Evolutionary conservation across 2,113 vertebrate genomes (phyloP), one percentile per base, ranked within the genome.

Genomic region (Lophochroa leadbeateri): DNA sequence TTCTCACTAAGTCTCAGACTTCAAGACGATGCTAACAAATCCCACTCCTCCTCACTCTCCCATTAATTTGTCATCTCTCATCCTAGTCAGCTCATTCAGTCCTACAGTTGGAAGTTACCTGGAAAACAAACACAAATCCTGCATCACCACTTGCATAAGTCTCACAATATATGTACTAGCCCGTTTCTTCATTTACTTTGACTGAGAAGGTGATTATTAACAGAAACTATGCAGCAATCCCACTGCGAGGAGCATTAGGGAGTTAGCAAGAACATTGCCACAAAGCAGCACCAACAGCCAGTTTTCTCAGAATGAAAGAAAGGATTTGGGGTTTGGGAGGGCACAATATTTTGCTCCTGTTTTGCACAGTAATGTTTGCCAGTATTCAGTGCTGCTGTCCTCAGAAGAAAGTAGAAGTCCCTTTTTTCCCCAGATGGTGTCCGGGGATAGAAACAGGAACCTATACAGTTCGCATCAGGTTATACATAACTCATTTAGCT

Each of bases 81-180:
- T 7, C 39, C 55, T 58, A 83, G 33, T 52, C 67, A 92, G 46
- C 20, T 97, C 13, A 39, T 31, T 90, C 53, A 53, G 8, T 28
- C n/a, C 28, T 35, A 60, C 14, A 37, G 58, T 44, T 49, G 37
- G n/a, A 71, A 88, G 7, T 29, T 46, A 67, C n/a, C 16, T n/a
- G 23, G 63, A 88, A 95, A 88, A 88, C 29, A 94, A 67, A 6
- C 58, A 28, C 37, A 86, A 49, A 76, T 41, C 58, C 50, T 72
- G 18, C n/a, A 43, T 35, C 49, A 75, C 11, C 44, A 60, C 1
- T 3, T 60, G 18, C 6, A 0, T 16, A 76, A 79, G 8, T 41
- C 63, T 77, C 44, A 31, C 13, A 41, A 24, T 10, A 46, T 2
- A 49, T 0, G 3, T 20, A 60, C 10, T 20, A 29, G 53, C 11